These are phyloP conservation scores for Neoseiulus cucumeris DNA, from an alignment of 1,140 invertebrate species.

Conservation along the genomic window DNA sequence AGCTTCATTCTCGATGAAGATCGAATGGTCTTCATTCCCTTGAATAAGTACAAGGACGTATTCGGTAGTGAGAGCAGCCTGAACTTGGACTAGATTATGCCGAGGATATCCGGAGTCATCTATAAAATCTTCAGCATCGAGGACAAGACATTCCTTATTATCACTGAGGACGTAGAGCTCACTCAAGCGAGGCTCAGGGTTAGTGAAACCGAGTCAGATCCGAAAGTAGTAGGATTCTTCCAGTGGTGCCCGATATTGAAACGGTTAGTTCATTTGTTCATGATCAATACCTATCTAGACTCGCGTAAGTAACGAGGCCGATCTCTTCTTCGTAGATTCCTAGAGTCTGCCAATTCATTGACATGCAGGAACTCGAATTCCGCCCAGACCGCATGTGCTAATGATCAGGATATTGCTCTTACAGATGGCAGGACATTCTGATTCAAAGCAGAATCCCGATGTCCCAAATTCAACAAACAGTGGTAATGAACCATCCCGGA, in stretches of 20 bases:
- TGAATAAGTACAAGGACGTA: background rate
- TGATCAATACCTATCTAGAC: too few relatives aligned
- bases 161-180: background rate
- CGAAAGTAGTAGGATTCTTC: background rate
- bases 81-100: background rate
- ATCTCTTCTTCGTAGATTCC: too few relatives aligned
- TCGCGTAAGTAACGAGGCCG: too few relatives aligned
- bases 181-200: background rate
- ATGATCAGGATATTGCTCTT: too few relatives aligned
- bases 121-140: background rate
- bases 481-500: background rate
- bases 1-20: background rate
- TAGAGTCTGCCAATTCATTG: too few relatives aligned
- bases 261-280: too few relatives aligned
- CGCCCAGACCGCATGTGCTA: too few relatives aligned
- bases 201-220: conserved; percentile 6
- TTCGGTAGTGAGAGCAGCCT: background rate
- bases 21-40: background rate
- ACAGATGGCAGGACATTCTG: background rate
- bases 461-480: background rate
- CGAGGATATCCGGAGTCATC: background rate
- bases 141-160: background rate
- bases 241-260: background rate
- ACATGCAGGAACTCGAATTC: too few relatives aligned
- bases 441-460: background rate